A percentile compares a stretch with the other conserved stretches of the same genome.
Conservation (phyloP, 2,888 invertebrate species). For the Argyresthia albistria region DNA sequence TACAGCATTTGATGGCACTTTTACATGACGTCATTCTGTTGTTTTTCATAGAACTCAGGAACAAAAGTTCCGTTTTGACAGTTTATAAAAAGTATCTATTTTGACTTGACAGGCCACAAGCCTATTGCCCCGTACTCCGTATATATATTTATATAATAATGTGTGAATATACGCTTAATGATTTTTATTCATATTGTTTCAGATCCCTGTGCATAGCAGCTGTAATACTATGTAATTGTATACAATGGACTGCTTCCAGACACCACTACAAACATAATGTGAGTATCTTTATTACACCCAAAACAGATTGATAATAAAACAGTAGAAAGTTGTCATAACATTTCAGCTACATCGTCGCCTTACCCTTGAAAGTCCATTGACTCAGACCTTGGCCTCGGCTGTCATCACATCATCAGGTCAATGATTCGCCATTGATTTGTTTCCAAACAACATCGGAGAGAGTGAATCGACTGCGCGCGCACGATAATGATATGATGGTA, state of each 20-base stretch:
- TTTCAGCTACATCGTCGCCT: neutral
- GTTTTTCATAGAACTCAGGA: too few species aligned
- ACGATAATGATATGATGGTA: neutral
- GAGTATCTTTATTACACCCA: constrained; percentile 31
- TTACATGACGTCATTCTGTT: too few species aligned
- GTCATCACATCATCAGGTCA: neutral
- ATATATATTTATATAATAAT: too few species aligned
- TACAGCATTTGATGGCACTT: too few species aligned
- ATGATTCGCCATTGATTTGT: neutral
- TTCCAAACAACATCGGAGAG: neutral
- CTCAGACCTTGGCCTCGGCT: neutral
- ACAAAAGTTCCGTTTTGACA: too few species aligned
- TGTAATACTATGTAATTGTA: constrained; percentile 57
- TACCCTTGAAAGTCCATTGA: neutral
- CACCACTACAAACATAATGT: constrained; percentile 60
- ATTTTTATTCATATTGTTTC: constrained; percentile 22
- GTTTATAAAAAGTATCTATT: too few species aligned
- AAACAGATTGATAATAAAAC: neutral
- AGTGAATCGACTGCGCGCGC: neutral
- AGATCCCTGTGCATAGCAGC: constrained; percentile 64
- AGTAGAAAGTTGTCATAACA: too few species aligned
- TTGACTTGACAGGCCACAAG: too few species aligned
- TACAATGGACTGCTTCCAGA: constrained; percentile 56
- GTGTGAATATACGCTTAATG: neutral
- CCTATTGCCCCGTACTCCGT: too few species aligned